Evolutionary conservation across 2,888 invertebrate genomes (phyloP).

Genomic region (Cantharis lateralis): DNA sequence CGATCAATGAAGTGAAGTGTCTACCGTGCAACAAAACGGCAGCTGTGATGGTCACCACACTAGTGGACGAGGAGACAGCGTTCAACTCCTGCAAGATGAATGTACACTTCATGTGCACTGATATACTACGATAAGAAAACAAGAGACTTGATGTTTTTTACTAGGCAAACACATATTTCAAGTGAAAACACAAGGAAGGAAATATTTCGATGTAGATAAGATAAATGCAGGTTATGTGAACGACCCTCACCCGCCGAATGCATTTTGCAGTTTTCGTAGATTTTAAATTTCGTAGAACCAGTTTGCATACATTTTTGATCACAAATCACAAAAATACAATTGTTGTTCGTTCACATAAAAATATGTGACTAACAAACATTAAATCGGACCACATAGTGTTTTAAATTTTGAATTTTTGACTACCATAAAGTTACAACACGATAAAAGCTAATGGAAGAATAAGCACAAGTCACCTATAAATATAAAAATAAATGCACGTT

Average conservation of each 20-base stretch:
- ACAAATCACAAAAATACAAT: constrained; percentile 13
- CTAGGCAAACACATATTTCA: background rate
- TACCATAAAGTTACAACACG: background rate
- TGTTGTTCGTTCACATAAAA: background rate
- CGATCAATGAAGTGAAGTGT: constrained; percentile 35
- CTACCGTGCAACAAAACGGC: constrained; percentile 32
- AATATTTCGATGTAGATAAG: background rate
- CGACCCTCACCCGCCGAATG: background rate
- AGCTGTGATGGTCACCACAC: constrained; percentile 35
- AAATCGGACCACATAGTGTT: constrained; percentile 4
- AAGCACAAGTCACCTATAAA: background rate
- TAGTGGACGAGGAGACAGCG: constrained; percentile 37
- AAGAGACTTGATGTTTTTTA: background rate
- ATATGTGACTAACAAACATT: constrained; percentile 3
- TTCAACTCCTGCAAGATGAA: constrained; percentile 35
- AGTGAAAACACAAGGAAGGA: background rate
- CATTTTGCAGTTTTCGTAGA: background rate
- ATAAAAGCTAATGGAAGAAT: background rate
- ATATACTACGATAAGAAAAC: constrained; percentile 21
- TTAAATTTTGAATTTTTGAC: background rate
- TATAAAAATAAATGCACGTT: background rate
- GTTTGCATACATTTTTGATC: constrained; percentile 6
- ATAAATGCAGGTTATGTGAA: background rate
- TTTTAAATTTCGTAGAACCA: background rate
- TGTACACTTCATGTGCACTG: constrained; percentile 33